Evolutionary conservation across 2,888 invertebrate species (phyloP).

Genomic region (Apodemia mormo): DNA sequence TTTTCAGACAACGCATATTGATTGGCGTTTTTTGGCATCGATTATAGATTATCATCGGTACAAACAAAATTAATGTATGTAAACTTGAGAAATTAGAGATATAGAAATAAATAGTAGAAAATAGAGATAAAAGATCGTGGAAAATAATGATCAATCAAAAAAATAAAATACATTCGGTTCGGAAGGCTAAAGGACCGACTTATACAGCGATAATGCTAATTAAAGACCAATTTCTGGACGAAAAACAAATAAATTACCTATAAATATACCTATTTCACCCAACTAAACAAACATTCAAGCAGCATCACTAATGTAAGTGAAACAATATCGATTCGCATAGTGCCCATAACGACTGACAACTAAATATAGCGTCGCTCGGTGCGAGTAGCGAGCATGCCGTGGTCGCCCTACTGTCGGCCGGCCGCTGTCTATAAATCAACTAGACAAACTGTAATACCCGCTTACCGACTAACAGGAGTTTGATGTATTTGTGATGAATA

Average conservation of each 20-base stretch:
- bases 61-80: too few relatives aligned
- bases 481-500: constrained; percentile 12
- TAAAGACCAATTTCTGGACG: background rate
- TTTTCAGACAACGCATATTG: too few relatives aligned
- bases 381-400: constrained; percentile 23
- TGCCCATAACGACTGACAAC: constrained; percentile 26
- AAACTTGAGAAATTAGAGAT: too few relatives aligned
- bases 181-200: too few relatives aligned
- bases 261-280: background rate
- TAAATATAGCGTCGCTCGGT: constrained; percentile 25
- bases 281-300: background rate
- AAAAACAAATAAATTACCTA: background rate
- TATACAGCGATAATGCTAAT: too few relatives aligned
- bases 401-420: constrained; percentile 29
- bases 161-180: too few relatives aligned
- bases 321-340: background rate
- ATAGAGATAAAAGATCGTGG: too few relatives aligned
- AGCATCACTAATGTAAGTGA: background rate
- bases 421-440: constrained; percentile 28
- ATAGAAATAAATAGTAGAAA: too few relatives aligned
- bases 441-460: constrained; percentile 20
- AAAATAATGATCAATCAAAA: too few relatives aligned
- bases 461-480: constrained; percentile 14
- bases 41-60: too few relatives aligned
- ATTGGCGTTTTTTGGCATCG: too few relatives aligned